These are phyloP conservation scores for Synanthedon formicaeformis DNA, from an alignment of 2,888 invertebrate species.

Conservation along the genomic window DNA sequence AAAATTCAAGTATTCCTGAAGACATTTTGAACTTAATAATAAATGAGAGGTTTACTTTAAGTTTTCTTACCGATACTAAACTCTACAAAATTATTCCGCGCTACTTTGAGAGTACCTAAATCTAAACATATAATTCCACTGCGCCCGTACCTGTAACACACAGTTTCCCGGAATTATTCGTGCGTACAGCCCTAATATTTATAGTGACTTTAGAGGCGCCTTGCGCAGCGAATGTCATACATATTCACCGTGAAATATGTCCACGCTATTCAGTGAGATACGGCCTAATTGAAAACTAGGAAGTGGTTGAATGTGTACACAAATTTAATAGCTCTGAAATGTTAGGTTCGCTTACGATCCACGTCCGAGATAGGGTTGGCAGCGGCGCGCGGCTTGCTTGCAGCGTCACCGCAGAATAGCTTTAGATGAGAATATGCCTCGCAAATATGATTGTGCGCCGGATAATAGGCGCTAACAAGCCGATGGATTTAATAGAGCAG, in stretches of 20 bases:
- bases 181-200: not conserved
- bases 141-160: no score
- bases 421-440: not conserved
- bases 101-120: no score
- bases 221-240: not conserved
- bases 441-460: not conserved
- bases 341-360: constrained; percentile 13
- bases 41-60: no score
- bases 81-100: no score
- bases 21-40: no score
- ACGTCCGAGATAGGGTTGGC: constrained; percentile 18
- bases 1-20: no score
- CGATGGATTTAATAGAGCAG: not conserved
- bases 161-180: no score
- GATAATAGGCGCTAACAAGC: not conserved
- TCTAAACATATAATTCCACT: no score
- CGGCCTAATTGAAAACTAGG: constrained; percentile 31
- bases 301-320: constrained; percentile 13
- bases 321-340: not conserved
- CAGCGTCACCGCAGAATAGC: not conserved
- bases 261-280: constrained; percentile 9
- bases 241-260: constrained; percentile 12
- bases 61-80: no score
- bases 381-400: no score
- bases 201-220: not conserved